Conservation (phyloP, 1,140 invertebrate species). For the Scaptomyza montana region DNA sequence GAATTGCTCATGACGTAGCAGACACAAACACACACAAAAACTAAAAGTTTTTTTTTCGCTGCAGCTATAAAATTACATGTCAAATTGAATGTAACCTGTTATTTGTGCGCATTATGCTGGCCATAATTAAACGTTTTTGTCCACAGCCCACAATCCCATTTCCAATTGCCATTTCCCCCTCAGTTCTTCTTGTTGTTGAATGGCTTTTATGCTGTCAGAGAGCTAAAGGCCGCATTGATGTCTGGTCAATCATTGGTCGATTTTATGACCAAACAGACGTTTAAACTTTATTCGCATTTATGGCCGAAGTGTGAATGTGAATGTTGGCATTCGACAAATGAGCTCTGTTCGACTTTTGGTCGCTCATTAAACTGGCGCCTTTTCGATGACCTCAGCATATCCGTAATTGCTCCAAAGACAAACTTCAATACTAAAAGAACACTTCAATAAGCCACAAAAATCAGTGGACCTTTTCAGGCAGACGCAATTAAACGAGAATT, state of each 20-base stretch:
- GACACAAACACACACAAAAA: constrained; percentile 1
- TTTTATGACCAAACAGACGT: constrained; percentile 65
- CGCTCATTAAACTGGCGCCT: constrained; percentile 62
- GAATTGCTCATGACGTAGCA: constrained; percentile 65
- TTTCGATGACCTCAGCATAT: constrained; percentile 60
- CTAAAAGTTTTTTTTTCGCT: constrained; percentile 63
- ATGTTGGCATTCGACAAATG: constrained; percentile 19
- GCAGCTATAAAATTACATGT: constrained; percentile 79
- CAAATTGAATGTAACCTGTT: constrained; percentile 81
- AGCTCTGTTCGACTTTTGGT: constrained; percentile 25
- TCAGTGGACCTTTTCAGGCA: background rate
- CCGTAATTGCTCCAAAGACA: background rate
- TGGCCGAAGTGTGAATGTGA: constrained; percentile 28
- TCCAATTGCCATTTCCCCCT: constrained; percentile 12
- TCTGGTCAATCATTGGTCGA: constrained; percentile 76
- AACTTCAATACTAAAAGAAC: constrained; percentile 2
- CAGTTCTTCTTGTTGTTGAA: background rate
- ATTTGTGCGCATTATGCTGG: constrained; percentile 74
- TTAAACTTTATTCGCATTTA: constrained; percentile 59
- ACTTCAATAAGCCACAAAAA: constrained; percentile 11
- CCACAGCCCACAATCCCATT: background rate
- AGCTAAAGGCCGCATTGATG: constrained; percentile 39
- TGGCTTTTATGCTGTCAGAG: background rate
- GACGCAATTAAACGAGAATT: background rate
- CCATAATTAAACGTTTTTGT: constrained; percentile 68